phyloP scores from a whole-genome alignment of 2,888 invertebrate genomes.

The Metallyticus violacea region DNA sequence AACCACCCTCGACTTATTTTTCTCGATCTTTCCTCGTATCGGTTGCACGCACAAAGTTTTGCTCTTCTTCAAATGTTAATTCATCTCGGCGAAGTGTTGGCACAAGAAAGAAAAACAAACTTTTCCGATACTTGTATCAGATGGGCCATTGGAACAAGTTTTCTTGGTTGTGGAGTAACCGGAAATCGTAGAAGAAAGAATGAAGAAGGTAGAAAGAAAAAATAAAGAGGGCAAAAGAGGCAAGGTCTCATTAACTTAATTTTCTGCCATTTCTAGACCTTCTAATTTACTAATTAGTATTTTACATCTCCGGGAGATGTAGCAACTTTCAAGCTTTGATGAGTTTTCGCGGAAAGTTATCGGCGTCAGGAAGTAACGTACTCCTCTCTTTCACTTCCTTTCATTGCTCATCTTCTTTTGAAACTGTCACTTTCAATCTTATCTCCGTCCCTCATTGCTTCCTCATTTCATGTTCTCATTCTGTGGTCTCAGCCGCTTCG shows the following conservation, averaged over 20 bases:
- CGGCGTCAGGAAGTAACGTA: not conserved
- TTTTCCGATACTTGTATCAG: not conserved
- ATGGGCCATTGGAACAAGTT: not conserved
- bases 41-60: not conserved
- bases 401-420: not conserved
- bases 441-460: not conserved
- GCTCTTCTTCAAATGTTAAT: not conserved
- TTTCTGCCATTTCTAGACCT: slow-evolving; percentile 41
- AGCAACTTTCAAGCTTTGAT: slow-evolving; percentile 26
- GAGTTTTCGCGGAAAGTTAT: slow-evolving; percentile 16
- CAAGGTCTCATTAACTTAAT: slow-evolving; percentile 42
- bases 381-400: not conserved
- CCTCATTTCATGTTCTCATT: not conserved
- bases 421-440: not conserved
- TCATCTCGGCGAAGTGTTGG: not conserved
- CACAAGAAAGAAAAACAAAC: not conserved
- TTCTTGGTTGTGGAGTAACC: not conserved
- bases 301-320: slow-evolving; percentile 41
- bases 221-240: not conserved
- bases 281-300: slow-evolving; percentile 46
- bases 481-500: not conserved
- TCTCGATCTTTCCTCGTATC: not conserved
- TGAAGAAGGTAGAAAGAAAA: not conserved
- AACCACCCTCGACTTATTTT: not conserved
- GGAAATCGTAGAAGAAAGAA: not conserved